Conservation (phyloP, 1,140 invertebrate species). For the Zaprionus tsacasi region DNA sequence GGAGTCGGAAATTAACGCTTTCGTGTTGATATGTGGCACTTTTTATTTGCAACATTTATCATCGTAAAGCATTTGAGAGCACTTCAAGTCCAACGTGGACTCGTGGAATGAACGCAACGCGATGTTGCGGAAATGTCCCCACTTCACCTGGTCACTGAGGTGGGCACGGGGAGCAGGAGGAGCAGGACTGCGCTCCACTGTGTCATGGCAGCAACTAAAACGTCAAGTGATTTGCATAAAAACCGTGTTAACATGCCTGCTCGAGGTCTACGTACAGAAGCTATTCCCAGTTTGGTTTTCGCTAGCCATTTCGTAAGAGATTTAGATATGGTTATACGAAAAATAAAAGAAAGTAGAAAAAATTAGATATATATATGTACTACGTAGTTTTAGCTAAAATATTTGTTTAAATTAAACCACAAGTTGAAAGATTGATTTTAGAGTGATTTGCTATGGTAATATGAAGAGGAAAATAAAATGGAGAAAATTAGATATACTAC, state of each 20-base stretch:
- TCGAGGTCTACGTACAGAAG: neutral
- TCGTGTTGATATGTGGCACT: slow-evolving; percentile 50
- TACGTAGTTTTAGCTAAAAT: no score
- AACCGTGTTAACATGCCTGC: slow-evolving; percentile 25
- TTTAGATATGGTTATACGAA: no score
- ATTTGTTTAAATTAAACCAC: no score
- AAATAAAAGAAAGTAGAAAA: no score
- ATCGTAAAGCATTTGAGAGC: slow-evolving; percentile 39
- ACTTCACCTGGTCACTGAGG: slow-evolving; percentile 1
- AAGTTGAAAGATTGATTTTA: no score
- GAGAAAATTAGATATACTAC: no score
- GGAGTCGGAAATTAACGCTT: slow-evolving; percentile 50
- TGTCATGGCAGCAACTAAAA: slow-evolving; percentile 30
- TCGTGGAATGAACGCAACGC: slow-evolving; percentile 23
- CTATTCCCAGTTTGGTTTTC: neutral
- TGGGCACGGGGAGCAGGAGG: neutral
- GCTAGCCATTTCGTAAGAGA: neutral
- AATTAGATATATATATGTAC: no score
- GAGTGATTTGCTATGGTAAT: no score
- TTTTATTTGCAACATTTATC: slow-evolving; percentile 54
- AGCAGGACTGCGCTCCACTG: slow-evolving; percentile 2
- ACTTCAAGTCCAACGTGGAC: slow-evolving; percentile 11
- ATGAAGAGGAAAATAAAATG: no score
- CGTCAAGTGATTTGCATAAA: slow-evolving; percentile 70
- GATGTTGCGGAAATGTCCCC: slow-evolving; percentile 61